Conservation (phyloP, 2,797 vertebrate species). For the Leptatherina wallacei region DNA sequence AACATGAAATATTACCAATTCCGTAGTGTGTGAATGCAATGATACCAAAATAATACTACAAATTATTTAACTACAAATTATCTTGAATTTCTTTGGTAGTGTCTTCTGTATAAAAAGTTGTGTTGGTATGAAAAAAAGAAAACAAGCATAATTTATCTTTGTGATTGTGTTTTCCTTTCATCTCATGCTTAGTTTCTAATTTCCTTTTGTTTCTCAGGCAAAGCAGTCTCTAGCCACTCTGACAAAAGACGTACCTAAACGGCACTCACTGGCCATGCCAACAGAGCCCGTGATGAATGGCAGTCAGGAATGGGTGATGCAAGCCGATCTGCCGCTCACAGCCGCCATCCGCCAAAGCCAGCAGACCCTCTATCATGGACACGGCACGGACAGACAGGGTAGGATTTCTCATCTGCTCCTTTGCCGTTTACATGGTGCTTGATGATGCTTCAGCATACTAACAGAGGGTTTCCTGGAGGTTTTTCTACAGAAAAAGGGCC, state of each 20-base stretch:
- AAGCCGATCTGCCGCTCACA: slow-evolving; percentile 93
- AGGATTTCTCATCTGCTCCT: slow-evolving; percentile 36
- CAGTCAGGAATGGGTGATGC: slow-evolving; percentile 98
- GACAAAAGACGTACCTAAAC: slow-evolving; percentile 96
- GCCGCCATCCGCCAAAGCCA: slow-evolving; percentile 98
- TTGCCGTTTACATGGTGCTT: slow-evolving; percentile 22
- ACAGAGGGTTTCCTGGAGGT: slow-evolving; percentile 56
- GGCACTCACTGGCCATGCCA: slow-evolving; percentile 92
- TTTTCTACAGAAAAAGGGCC: too few relatives aligned
- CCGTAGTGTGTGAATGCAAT: too few relatives aligned
- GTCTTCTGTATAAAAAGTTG: neutral
- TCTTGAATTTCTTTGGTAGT: neutral
- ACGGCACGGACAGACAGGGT: slow-evolving; percentile 92
- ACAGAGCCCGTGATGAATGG: slow-evolving; percentile 93
- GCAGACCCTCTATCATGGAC: slow-evolving; percentile 94
- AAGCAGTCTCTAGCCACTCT: slow-evolving; percentile 96
- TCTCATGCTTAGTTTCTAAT: neutral
- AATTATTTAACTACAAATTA: too few relatives aligned
- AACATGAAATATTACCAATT: too few relatives aligned
- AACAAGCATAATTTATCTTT: too few relatives aligned
- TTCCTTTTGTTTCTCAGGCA: slow-evolving; percentile 80
- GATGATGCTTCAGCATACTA: slow-evolving; percentile 62
- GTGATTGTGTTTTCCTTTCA: neutral
- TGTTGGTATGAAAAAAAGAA: neutral
- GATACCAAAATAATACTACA: too few relatives aligned